These are phyloP conservation scores for Metopia argyrocephala DNA, from an alignment of 2,888 invertebrate species.

Conservation along the genomic window DNA sequence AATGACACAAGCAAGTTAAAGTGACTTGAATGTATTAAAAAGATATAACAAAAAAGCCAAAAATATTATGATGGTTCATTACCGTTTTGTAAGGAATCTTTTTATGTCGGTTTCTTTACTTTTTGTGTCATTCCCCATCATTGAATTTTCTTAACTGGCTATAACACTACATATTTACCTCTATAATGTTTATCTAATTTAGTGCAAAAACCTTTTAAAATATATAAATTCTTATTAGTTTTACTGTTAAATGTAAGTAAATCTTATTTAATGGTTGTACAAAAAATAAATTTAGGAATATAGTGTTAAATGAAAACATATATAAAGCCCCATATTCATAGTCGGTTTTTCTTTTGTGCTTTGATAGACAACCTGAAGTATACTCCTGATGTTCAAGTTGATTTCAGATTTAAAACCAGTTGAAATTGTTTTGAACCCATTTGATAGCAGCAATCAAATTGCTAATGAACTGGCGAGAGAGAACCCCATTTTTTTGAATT, in stretches of 20 bases:
- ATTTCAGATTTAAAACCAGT: too few species aligned
- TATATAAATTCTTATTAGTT: background rate
- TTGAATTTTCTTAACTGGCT: background rate
- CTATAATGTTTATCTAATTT: conserved; percentile 16
- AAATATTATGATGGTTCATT: conserved; percentile 54
- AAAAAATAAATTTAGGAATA: background rate
- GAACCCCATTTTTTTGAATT: too few species aligned
- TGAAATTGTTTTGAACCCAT: too few species aligned
- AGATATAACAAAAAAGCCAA: conserved; percentile 10
- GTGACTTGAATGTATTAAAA: background rate
- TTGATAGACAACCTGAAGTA: too few species aligned
- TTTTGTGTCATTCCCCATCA: background rate
- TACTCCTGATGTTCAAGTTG: too few species aligned
- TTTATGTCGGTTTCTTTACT: conserved; percentile 29
- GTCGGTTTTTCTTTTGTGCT: too few species aligned
- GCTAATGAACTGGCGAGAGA: too few species aligned
- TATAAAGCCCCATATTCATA: too few species aligned
- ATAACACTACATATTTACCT: too few species aligned
- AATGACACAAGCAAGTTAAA: conserved; percentile 27
- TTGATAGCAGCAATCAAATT: too few species aligned
- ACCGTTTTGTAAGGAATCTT: conserved; percentile 14
- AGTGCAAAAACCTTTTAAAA: background rate
- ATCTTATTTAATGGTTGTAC: background rate
- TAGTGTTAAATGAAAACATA: too few species aligned
- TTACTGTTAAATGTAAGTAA: background rate